These are phyloP conservation scores for Anthoscopus minutus DNA, from an alignment of 2,113 vertebrate genomes.

Conservation along the genomic window DNA sequence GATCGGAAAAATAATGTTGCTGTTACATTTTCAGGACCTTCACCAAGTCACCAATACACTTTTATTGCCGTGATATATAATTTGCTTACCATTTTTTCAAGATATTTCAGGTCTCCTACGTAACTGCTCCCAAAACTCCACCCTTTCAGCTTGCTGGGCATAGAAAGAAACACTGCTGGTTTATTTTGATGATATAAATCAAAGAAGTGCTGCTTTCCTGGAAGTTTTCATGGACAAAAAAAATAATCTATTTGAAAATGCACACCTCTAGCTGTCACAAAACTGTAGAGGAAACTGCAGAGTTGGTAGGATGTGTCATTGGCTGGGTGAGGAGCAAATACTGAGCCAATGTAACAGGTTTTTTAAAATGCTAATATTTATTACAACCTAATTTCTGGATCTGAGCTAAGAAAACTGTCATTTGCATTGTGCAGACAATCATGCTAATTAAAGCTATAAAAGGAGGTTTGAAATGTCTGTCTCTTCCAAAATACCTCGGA, in stretches of 20 bases:
- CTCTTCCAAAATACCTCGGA: neutral
- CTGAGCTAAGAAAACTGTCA: neutral
- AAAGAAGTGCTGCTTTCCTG: neutral
- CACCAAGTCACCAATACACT: neutral
- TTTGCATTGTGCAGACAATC: neutral
- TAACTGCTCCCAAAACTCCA: neutral
- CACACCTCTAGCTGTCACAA: neutral
- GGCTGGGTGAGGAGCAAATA: neutral
- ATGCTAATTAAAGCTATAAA: neutral
- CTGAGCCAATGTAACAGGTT: neutral
- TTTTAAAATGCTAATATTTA: neutral
- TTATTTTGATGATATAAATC: neutral
- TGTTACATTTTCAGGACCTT: neutral
- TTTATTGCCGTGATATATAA: neutral
- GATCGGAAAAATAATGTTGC: neutral
- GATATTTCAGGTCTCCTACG: constrained; percentile 4
- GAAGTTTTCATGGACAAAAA: neutral
- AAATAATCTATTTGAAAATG: neutral
- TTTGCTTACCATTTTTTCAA: neutral
- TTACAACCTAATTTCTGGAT: neutral
- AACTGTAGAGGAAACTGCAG: neutral
- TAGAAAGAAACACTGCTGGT: neutral
- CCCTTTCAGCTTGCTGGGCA: neutral
- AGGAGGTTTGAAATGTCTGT: neutral
- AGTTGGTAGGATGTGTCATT: neutral